These are phyloP conservation scores for Drosophila ficusphila DNA, from an alignment of 1,140 invertebrate species.

Conservation along the genomic window DNA sequence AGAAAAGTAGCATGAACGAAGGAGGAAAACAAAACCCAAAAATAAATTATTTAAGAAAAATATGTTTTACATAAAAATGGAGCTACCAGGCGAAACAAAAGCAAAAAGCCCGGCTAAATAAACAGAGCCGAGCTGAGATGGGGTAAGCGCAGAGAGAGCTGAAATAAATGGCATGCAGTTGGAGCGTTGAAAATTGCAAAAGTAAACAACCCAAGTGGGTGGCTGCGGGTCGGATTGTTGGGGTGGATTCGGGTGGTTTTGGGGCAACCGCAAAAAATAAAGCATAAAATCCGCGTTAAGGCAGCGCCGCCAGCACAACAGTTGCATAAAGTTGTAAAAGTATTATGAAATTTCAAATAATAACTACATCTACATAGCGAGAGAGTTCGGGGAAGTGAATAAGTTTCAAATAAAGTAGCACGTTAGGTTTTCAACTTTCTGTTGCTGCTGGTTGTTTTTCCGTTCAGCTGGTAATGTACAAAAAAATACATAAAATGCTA, in stretches of 20 bases:
- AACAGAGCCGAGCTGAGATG: conserved; percentile 7
- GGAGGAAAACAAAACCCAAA: conserved; percentile 55
- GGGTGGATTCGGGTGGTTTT: not conserved
- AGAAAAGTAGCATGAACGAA: conserved; percentile 62
- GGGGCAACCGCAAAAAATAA: conserved; percentile 46
- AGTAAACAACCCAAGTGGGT: conserved; percentile 66
- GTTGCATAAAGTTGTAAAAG: conserved; percentile 82
- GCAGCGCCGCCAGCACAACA: conserved; percentile 55
- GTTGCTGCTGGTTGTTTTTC: conserved; percentile 30
- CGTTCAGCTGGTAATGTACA: conserved; percentile 38
- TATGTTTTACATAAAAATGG: conserved; percentile 82
- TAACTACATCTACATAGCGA: conserved; percentile 67
- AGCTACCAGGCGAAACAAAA: conserved; percentile 30
- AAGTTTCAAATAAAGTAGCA: conserved; percentile 67
- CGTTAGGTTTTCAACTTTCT: conserved; percentile 50
- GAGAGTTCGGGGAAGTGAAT: conserved; percentile 58
- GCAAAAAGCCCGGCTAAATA: conserved; percentile 29
- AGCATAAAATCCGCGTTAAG: conserved; percentile 76
- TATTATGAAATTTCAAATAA: conserved; percentile 82
- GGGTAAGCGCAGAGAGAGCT: conserved; percentile 35
- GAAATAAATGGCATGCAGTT: conserved; percentile 80
- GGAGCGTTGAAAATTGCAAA: conserved; percentile 79
- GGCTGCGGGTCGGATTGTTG: not conserved
- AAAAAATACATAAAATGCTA: conserved; percentile 68
- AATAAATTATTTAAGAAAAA: conserved; percentile 83